These are phyloP conservation scores for Cheilosia impressa DNA, from an alignment of 2,888 invertebrate genomes.

Conservation along the genomic window DNA sequence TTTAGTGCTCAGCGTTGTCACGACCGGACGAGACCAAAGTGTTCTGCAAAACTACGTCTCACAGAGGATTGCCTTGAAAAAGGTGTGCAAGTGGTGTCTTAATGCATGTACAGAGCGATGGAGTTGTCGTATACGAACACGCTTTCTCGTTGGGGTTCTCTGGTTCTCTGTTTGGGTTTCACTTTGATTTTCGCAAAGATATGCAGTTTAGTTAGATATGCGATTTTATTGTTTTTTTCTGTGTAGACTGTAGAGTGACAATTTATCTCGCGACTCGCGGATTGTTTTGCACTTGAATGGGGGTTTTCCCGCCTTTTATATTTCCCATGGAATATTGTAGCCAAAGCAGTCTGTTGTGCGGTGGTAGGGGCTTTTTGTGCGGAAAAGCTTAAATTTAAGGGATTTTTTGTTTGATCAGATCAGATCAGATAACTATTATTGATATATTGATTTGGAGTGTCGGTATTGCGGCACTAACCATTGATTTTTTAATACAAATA, in stretches of 20 bases:
- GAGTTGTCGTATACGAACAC: constrained; percentile 5
- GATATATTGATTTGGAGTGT: too few relatives aligned
- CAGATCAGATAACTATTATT: too few relatives aligned
- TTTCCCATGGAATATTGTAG: neutral
- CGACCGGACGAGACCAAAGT: constrained; percentile 34
- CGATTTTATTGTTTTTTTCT: constrained; percentile 8
- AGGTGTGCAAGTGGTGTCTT: constrained; percentile 41
- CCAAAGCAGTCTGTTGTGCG: constrained; percentile 26
- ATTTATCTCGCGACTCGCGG: neutral
- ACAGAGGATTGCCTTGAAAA: constrained; percentile 65
- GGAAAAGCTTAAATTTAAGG: too few relatives aligned
- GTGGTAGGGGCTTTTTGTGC: too few relatives aligned
- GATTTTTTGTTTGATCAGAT: too few relatives aligned
- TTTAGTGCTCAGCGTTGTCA: constrained; percentile 29
- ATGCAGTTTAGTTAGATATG: constrained; percentile 39
- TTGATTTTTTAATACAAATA: too few relatives aligned
- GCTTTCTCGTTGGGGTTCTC: constrained; percentile 47
- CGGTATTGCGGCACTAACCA: too few relatives aligned
- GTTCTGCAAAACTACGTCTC: constrained; percentile 37
- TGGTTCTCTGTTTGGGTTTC: constrained; percentile 56
- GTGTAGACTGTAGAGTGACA: neutral
- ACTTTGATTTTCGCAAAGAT: constrained; percentile 48
- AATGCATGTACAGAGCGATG: constrained; percentile 6
- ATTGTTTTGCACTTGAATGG: constrained; percentile 18
- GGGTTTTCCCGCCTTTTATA: constrained; percentile 22